Base-by-base conservation (phyloP, 1,140 invertebrate genomes). In the Vanessa atalanta region DNA sequence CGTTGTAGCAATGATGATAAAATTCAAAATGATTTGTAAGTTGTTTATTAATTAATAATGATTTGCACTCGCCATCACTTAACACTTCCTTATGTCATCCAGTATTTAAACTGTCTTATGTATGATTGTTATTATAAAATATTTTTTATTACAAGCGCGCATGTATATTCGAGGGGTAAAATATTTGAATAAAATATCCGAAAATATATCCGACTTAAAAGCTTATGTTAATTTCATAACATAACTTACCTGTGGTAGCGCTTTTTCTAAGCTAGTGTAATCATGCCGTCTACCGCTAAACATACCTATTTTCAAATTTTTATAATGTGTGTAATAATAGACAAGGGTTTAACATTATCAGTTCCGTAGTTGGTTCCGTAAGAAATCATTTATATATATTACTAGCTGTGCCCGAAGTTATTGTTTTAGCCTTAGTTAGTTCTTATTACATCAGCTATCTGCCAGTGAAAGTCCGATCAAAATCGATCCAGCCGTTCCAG, bases 51-150 rank as follows among this genome's bases (percentile, higher is more conserved):
- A 12, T 57, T 57, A 57, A 11, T 57, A 67, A 67, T 55, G 37
- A 65, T 20, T 53, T 26, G 71, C 65, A 70, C 57, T 67, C 71
- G 71, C 55, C 71, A 63, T 67, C 71, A 31, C 55, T 73, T 67
- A 57, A 57, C 23, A 65, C 69, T 74, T 72, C 72, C 72, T 73
- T 48, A 20, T 77, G 69, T 12, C 53, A 57, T 65, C 50, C 71
- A 84, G 82, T 75, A 79, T 76, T 87, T 82, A 86, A 87, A 81
- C 65, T 82, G 79, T 81, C 74, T 80, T 65, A 72, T 64, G 16
- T 23, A 43, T 71, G 74, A 79, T 85, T 85, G 83, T 86, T 57
- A 88, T 87, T 83, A 47, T 81, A 86, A 88, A 86, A 82, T 80
- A 81, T 82, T 83, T 84, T 82, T 82, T 87, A 84, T 73, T 71